Evolutionary conservation across 2,888 invertebrate species (phyloP).

Genomic region (Trichopoda pennipes): DNA sequence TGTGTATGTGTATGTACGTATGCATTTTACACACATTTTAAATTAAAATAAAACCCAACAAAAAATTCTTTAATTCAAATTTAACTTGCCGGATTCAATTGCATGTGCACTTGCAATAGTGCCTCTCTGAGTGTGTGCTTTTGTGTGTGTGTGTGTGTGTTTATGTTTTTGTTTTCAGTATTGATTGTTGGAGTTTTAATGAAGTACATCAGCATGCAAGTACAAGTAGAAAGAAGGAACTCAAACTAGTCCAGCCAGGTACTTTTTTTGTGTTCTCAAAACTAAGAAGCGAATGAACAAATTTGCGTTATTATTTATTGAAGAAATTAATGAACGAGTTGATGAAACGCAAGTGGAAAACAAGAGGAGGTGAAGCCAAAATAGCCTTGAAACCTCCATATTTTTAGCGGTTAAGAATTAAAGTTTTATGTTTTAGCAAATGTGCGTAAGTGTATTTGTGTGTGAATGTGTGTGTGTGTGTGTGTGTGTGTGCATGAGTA

Average conservation of each 20-base stretch:
- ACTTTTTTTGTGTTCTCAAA: slow-evolving; percentile 22
- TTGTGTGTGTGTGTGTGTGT: background rate
- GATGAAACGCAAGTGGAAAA: background rate
- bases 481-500: no score
- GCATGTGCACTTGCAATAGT: slow-evolving; percentile 5
- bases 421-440: background rate
- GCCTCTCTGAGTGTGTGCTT: background rate
- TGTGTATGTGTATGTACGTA: background rate
- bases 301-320: slow-evolving; percentile 12
- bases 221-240: background rate
- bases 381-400: slow-evolving; percentile 59
- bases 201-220: slow-evolving; percentile 41
- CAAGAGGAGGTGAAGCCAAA: background rate
- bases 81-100: slow-evolving; percentile 50
- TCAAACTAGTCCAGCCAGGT: slow-evolving; percentile 50
- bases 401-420: slow-evolving; percentile 23
- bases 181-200: slow-evolving; percentile 58
- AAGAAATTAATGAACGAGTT: slow-evolving; percentile 17
- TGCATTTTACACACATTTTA: slow-evolving; percentile 24
- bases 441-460: background rate
- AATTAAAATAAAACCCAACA: slow-evolving; percentile 34
- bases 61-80: slow-evolving; percentile 48
- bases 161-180: slow-evolving; percentile 9
- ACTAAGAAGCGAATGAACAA: background rate
- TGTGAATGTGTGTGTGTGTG: slow-evolving; percentile 4